Evolutionary conservation across 2,888 invertebrate species (phyloP), one percentile per base, ranked within the genome.

Genomic region (Scaeva pyrastri): DNA sequence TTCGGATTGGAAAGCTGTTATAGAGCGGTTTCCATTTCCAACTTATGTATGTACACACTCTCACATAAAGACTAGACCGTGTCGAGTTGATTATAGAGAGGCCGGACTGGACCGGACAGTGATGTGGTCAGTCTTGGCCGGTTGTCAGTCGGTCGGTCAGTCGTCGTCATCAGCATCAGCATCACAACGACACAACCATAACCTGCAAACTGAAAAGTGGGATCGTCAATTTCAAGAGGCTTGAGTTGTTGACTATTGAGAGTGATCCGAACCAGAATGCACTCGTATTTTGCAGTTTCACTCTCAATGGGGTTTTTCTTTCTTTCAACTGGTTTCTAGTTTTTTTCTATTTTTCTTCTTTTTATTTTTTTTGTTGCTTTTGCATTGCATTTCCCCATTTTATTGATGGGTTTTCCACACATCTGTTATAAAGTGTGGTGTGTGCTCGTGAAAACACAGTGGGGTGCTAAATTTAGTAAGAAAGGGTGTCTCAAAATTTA

Each of bases 201-300:
- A 31, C 31, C 8, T 31, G 31, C 31, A n/a, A n/a, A n/a, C 8
- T 3, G 31, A 31, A 8, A 23, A 11, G 43, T 56, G 55, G 56
- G 45, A 68, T 16, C 64, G 73, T 79, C 64, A 45, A 19, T 41
- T 79, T 64, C 21, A 66, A 50, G 78, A 41, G 43, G 26, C 36
- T 19, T 12, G 39, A 45, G 12, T 39, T 39, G 62, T 62, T 14
- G 21, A 21, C 14, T 23, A n/a, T 36, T 26, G 16, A 14, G 12
- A 21, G 19, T 23, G 23, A 26, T 14, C 0, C 21, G 43, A 73
- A 52, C 8, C 16, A 72, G 45, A 70, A n/a, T 60, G 36, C 50
- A 70, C 23, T 55, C 31, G 31, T 48, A 16, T 66, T 68, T 68
- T 72, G 73, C 64, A 41, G 64, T 72, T 79, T 79, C 78, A 79